Evolutionary conservation across 2,888 invertebrate species (phyloP).

Genomic region (Bombylius major): DNA sequence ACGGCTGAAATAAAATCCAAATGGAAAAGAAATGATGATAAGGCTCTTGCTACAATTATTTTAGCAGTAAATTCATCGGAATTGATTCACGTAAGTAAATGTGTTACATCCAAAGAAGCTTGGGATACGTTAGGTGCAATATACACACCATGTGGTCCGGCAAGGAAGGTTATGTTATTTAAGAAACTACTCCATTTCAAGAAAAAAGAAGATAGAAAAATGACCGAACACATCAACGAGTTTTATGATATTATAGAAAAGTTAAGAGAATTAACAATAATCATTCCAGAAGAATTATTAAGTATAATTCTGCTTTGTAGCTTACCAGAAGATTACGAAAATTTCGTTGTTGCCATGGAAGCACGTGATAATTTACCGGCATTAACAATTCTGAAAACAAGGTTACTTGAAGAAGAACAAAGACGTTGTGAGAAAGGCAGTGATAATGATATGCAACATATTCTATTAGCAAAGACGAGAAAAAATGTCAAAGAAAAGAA

Average conservation of each 20-base stretch:
- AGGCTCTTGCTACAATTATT: constrained; percentile 8
- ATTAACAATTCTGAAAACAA: constrained; percentile 2
- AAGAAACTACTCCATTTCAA: constrained; percentile 7
- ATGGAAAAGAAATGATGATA: constrained; percentile 5
- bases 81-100: constrained; percentile 5
- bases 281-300: constrained; percentile 4
- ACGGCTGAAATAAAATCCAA: neutral
- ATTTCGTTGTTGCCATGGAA: constrained; percentile 10
- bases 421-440: neutral
- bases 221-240: constrained; percentile 7
- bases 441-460: neutral
- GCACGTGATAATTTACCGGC: constrained; percentile 9
- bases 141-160: constrained; percentile 8
- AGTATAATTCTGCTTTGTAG: constrained; percentile 7
- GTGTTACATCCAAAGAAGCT: constrained; percentile 5
- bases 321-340: constrained; percentile 1
- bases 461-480: neutral
- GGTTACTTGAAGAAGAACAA: constrained; percentile 7
- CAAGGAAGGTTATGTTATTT: constrained; percentile 10
- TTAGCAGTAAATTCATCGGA: constrained; percentile 6
- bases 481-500: neutral
- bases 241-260: constrained; percentile 7
- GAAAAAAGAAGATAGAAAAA: too few relatives aligned
- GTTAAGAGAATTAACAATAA: neutral
- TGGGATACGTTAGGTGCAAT: constrained; percentile 6